These are phyloP conservation scores for Crocodylus rhombifer DNA, from an alignment of 2,797 vertebrate genomes.

Conservation along the genomic window DNA sequence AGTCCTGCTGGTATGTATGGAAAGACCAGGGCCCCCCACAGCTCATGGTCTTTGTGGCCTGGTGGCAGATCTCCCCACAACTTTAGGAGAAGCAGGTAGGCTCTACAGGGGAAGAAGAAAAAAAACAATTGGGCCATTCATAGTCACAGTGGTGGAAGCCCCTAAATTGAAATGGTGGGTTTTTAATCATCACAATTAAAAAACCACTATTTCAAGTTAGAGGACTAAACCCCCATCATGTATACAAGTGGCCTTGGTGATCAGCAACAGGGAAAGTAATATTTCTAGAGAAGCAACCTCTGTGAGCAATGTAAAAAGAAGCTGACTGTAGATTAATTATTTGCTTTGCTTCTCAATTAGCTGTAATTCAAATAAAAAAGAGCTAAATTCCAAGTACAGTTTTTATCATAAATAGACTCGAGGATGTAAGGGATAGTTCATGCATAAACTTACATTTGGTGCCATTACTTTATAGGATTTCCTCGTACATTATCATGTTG, in stretches of 20 bases:
- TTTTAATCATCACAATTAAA: no score
- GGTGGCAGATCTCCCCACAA: no score
- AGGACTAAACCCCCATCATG: no score
- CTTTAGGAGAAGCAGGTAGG: no score
- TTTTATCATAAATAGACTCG: not conserved
- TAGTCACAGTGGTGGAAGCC: no score
- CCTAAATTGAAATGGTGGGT: no score
- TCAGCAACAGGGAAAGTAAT: fast-evolving
- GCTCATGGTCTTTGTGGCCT: no score
- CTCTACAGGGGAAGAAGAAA: no score
- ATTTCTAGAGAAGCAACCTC: not conserved
- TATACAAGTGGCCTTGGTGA: not conserved
- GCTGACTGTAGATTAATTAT: not conserved
- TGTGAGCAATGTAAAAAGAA: not conserved
- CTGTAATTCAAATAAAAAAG: not conserved
- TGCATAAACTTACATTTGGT: not conserved
- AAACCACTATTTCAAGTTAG: no score
- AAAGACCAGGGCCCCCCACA: no score
- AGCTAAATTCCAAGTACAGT: not conserved
- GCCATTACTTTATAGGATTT: constrained; percentile 82
- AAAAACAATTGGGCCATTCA: no score
- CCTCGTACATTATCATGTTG: constrained; percentile 81
- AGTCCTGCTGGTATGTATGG: no score
- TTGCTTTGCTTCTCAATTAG: not conserved
- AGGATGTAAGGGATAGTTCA: not conserved